Evolutionary conservation across 2,888 invertebrate species (phyloP).

Genomic region (Druceiella hillmani): DNA sequence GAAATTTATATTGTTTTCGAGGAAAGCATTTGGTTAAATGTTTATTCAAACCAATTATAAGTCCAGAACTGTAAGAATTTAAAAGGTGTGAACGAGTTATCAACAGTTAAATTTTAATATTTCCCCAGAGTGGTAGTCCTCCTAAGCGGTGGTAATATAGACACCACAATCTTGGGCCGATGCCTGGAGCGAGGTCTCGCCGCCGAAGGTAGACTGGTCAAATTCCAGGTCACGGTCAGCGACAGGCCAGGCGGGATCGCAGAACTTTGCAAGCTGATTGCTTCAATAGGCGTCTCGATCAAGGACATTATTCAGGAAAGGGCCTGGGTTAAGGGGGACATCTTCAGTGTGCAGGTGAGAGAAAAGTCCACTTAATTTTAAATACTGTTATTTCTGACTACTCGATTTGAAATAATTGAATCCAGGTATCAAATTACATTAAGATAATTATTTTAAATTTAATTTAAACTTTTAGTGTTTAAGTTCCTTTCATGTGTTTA

Average conservation of each 20-base stretch:
- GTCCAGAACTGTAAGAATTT: no score
- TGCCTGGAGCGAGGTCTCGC: slow-evolving; percentile 86
- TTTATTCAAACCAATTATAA: no score
- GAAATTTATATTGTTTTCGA: no score
- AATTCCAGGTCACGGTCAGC: slow-evolving; percentile 58
- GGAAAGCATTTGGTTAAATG: no score
- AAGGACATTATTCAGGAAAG: slow-evolving; percentile 96
- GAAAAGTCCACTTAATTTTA: slow-evolving; percentile 71
- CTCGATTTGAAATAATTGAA: no score
- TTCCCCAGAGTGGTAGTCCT: slow-evolving; percentile 78
- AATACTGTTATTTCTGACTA: no score
- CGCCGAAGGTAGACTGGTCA: slow-evolving; percentile 70
- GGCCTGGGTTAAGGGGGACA: slow-evolving; percentile 88
- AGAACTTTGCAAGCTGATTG: slow-evolving; percentile 72
- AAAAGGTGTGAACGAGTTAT: no score
- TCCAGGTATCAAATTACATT: no score
- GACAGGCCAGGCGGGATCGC: slow-evolving; percentile 87
- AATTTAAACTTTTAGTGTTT: no score
- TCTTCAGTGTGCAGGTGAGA: slow-evolving; percentile 63
- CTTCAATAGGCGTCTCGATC: slow-evolving; percentile 77
- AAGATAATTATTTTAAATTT: no score
- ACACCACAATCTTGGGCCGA: slow-evolving; percentile 83
- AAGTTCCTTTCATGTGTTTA: no score
- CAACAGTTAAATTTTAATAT: no score
- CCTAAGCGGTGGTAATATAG: slow-evolving; percentile 87